These are phyloP conservation scores for Drosophila siamana DNA, from an alignment of 2,888 invertebrate genomes.

Conservation along the genomic window DNA sequence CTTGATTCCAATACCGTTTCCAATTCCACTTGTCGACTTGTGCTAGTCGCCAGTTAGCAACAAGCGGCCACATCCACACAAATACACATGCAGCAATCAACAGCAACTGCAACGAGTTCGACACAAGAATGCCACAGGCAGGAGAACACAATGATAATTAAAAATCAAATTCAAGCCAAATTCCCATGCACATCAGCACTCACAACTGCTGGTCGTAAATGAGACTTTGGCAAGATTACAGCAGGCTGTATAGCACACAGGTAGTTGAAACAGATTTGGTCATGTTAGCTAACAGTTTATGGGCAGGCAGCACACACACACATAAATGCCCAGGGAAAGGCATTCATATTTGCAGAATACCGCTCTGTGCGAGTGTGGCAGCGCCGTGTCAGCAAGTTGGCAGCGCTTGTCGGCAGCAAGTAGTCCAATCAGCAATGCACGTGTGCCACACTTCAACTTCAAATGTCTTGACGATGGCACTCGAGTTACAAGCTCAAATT, in stretches of 20 bases:
- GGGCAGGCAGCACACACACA: not conserved
- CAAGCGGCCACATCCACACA: constrained; percentile 27
- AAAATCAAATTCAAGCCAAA: constrained; percentile 46
- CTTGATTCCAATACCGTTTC: constrained; percentile 51
- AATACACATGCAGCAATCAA: constrained; percentile 4
- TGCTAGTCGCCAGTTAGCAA: constrained; percentile 37
- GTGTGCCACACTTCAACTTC: no score
- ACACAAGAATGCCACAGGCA: no score
- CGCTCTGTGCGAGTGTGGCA: not conserved
- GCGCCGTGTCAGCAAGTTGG: not conserved
- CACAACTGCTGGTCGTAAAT: constrained; percentile 6
- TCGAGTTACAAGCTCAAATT: no score
- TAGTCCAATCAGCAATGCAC: no score
- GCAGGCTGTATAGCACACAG: not conserved
- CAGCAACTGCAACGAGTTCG: constrained; percentile 4
- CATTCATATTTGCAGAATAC: not conserved
- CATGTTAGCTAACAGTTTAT: constrained; percentile 12
- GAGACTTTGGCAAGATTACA: constrained; percentile 8
- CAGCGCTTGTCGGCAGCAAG: not conserved
- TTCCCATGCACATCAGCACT: not conserved
- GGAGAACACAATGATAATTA: constrained; percentile 42
- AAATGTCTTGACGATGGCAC: no score
- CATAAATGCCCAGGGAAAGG: no score
- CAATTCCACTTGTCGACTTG: constrained; percentile 44
- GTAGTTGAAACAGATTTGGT: not conserved